Evolutionary conservation across 2,888 invertebrate species (phyloP), one percentile per base, ranked within the genome.

Genomic region (Tiliacea citrago): DNA sequence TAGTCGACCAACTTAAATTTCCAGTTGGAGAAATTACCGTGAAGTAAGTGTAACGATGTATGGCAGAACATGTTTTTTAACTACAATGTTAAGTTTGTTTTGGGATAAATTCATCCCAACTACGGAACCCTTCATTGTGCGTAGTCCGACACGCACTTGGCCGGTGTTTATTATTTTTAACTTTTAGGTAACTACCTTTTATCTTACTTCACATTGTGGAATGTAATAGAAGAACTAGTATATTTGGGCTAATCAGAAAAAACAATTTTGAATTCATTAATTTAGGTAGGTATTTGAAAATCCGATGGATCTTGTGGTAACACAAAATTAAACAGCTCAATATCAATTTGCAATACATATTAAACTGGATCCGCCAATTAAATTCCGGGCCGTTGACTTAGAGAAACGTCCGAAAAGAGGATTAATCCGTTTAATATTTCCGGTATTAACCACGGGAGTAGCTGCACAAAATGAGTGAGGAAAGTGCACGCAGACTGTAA

Each of bases 361-460:
- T 66, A 77, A 70, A 79, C 49, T 12, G 49, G 58, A 76, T 68
- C 24, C 39, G 49, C 66, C 68, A 77, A 79, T 84, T 75, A 47
- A 77, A 78, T 77, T 77, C 73, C 62, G 67, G 75, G 62, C 67
- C 70, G 61, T 82, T 79, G 75, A 79, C 75, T 79, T 73, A 78
- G 61, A 71, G 68, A 73, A 72, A 67, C 75, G 71, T 81, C 67
- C 74, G 68, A 80, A 80, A 83, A 77, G 78, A 82, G 84, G 75
- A 85, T 82, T 82, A 86, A 83, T 86, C 83, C 72, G 69, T 83
- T 85, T 79, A 83, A 83, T 85, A 82, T 81, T 84, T 80, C 80
- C 74, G 74, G 69, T 61, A 72, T 75, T 72, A 84, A 78, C 76
- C 75, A 55, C 55, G 61, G 53, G 66, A 81, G 78, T 78, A 65